Evolutionary conservation across 2,113 vertebrate genomes (phyloP).

Genomic region (Athene cunicularia): DNA sequence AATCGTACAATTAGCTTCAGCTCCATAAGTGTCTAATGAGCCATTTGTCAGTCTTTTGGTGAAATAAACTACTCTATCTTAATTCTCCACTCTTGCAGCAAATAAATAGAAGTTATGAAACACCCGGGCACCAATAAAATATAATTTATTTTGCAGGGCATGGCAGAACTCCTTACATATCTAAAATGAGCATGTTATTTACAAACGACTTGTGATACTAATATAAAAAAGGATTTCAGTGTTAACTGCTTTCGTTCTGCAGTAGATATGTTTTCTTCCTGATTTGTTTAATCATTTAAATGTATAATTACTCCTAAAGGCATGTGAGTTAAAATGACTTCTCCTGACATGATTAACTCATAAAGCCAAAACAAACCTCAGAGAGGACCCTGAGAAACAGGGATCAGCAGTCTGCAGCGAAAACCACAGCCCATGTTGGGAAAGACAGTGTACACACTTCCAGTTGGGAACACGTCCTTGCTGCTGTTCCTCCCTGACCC

Average conservation of each 20-base stretch:
- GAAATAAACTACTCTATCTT: constrained; percentile 81
- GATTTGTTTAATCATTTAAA: constrained; percentile 81
- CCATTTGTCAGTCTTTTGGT: constrained; percentile 81
- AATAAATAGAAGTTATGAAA: constrained; percentile 83
- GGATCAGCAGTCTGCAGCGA: constrained; percentile 4
- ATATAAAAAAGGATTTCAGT: constrained; percentile 69
- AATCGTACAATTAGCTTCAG: constrained; percentile 76
- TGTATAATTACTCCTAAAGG: constrained; percentile 76
- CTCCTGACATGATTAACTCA: constrained; percentile 68
- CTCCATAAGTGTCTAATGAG: constrained; percentile 79
- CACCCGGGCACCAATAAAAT: constrained; percentile 77
- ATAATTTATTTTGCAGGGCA: constrained; percentile 78
- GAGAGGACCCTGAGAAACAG: constrained; percentile 58
- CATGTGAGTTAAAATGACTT: constrained; percentile 72
- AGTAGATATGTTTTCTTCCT: constrained; percentile 67
- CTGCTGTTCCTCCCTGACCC: constrained; percentile 24
- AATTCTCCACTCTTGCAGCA: constrained; percentile 80
- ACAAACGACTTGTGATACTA: constrained; percentile 76
- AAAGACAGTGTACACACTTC: constrained; percentile 46
- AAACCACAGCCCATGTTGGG: constrained; percentile 26
- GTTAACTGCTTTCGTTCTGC: constrained; percentile 74
- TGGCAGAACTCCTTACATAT: constrained; percentile 75
- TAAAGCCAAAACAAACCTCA: constrained; percentile 67
- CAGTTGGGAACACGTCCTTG: constrained; percentile 10
- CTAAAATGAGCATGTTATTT: constrained; percentile 78